A percentile compares a stretch with the other conserved stretches of the same genome.
phyloP scores from a whole-genome alignment of 2,797 vertebrate species.

The Myotis vivesi region DNA sequence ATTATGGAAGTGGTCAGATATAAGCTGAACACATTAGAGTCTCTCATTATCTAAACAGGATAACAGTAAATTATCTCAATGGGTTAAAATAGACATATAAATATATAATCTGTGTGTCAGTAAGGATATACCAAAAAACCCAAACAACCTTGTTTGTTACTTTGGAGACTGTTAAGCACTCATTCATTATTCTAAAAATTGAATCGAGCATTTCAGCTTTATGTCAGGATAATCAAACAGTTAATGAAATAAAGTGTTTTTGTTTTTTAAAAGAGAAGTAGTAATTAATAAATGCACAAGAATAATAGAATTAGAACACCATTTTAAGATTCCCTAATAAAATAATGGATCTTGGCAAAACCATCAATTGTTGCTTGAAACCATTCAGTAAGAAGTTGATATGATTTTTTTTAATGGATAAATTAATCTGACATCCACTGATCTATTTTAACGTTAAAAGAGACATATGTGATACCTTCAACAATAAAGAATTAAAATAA shows the following conservation, averaged over 20 bases:
- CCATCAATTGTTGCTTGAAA: background rate
- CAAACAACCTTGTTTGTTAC: background rate
- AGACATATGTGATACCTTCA: no score
- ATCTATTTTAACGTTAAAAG: background rate
- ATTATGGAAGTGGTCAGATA: background rate
- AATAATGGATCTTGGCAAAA: slow-evolving; percentile 29
- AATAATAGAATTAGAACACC: slow-evolving; percentile 9
- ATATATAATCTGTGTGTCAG: background rate
- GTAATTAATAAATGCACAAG: background rate
- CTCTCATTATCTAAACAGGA: background rate
- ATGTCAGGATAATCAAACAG: background rate
- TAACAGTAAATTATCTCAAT: background rate
- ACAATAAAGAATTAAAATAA: no score
- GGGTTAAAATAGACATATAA: background rate
- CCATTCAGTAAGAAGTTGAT: background rate
- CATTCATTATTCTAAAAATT: background rate
- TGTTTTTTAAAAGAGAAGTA: background rate
- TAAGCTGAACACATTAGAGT: background rate
- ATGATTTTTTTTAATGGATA: background rate
- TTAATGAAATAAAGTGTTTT: background rate
- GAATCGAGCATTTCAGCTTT: background rate
- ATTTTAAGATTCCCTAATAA: slow-evolving; percentile 19
- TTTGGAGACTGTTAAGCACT: background rate
- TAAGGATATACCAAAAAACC: background rate
- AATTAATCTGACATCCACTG: slow-evolving; percentile 2